Conservation (phyloP, 2,113 vertebrate species). For the Todiramphus chloris region DNA sequence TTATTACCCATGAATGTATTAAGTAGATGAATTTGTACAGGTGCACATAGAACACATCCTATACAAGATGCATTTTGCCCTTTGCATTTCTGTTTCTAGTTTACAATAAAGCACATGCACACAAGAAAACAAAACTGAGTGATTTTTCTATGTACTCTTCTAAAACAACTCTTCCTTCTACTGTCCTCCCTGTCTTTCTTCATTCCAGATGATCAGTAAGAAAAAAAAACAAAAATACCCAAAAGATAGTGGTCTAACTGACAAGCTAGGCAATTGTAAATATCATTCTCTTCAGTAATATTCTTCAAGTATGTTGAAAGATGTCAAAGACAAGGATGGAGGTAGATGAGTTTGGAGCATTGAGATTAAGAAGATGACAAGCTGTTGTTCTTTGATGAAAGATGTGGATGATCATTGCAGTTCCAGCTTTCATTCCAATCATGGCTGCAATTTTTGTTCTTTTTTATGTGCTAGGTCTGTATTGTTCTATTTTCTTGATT, state of each 20-base stretch:
- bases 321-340: not conserved
- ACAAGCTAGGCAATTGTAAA: not conserved
- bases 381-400: not conserved
- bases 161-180: not conserved
- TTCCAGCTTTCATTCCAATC: constrained; percentile 35
- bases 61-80: not conserved
- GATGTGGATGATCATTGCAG: constrained; percentile 10
- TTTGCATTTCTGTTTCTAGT: not conserved
- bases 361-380: not conserved
- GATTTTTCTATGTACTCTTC: not conserved
- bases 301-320: not conserved
- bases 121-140: not conserved
- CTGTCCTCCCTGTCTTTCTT: not conserved
- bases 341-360: not conserved
- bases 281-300: not conserved
- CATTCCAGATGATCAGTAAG: not conserved
- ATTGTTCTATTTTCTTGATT: not conserved
- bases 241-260: not conserved
- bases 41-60: not conserved
- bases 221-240: not conserved
- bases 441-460: not conserved
- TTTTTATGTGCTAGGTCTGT: not conserved
- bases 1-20: not conserved
- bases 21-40: not conserved
- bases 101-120: not conserved